Base-by-base conservation (phyloP, 1,140 invertebrate species). In the Luehdorfia chinensis region DNA sequence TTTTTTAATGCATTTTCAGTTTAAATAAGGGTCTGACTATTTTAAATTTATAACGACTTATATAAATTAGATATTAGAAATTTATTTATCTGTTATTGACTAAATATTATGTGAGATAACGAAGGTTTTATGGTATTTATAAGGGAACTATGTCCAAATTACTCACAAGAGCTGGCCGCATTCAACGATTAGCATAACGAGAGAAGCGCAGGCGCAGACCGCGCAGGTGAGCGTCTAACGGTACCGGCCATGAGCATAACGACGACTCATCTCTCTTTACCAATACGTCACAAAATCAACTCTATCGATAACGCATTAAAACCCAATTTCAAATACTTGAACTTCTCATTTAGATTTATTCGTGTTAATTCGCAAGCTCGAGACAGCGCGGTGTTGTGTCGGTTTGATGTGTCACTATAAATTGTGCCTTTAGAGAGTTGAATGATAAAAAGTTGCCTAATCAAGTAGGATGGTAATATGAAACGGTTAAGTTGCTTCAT, bases 211-310 rank as follows among this genome's bases (percentile, higher is more conserved):
- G 61, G 68, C 75, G 76, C 78, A 84, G 77, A 75, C 68, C 60
- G 68, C 75, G 76, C 78, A 84, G 77, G 76, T 84, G 80, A 84
- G 59, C 75, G 74, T 46, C 51, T 83, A 83, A 83, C 78, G 78
- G 78, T 51, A 80, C 69, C 41, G 25, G 47, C 55, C 68, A n/a
- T n/a, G n/a, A n/a, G n/a, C n/a, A n/a, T n/a, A n/a, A n/a, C n/a
- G n/a, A n/a, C n/a, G n/a, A n/a, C n/a, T n/a, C n/a, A 79, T 79
- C 72, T 72, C 54, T 55, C 55, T 64, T 48, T 53, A 53, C 44
- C 34, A 37, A 47, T 49, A 15, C 63, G 53, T 66, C 59, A 53
- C 39, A 72, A 81, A 66, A 39, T 62, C 55, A 61, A 56, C 75
- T 67, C 47, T 81, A 75, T 27, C 27, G 7, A 12, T 28, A 57